phyloP scores from a whole-genome alignment of 2,797 vertebrate genomes.

The Dendrocincla fuliginosa region DNA sequence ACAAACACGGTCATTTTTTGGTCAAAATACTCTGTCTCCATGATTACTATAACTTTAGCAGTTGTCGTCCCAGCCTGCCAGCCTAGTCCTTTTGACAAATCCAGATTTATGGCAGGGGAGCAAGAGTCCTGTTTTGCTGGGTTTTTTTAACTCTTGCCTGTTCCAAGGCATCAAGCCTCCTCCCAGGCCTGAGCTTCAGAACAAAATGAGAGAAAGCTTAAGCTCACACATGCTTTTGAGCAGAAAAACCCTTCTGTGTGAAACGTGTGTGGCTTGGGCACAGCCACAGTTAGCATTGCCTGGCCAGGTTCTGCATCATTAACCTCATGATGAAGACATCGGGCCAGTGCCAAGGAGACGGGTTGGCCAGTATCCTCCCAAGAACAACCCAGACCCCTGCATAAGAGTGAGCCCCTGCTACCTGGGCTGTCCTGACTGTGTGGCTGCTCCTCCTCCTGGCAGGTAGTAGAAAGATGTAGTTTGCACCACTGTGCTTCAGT shows the following conservation, averaged over 20 bases:
- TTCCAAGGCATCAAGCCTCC: not conserved
- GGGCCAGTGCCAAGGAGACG: not conserved
- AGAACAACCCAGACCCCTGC: rapidly evolving
- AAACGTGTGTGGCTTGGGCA: not conserved
- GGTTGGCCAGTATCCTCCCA: rapidly evolving
- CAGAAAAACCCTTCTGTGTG: not conserved
- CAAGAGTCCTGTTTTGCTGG: not conserved
- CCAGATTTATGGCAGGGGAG: not conserved
- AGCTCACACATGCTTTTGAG: not conserved
- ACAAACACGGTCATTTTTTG: not conserved
- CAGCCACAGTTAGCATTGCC: not conserved
- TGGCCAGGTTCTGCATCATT: not conserved
- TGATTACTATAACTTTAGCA: not conserved
- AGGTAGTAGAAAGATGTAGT: not conserved
- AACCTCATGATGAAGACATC: not conserved
- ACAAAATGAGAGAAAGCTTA: not conserved
- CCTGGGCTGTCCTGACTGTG: not conserved
- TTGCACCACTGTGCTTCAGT: not conserved
- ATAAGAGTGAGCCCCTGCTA: not conserved
- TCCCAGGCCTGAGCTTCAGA: not conserved
- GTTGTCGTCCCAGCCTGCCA: not conserved
- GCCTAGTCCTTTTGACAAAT: not conserved
- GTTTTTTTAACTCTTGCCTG: not conserved
- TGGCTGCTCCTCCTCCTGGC: rapidly evolving
- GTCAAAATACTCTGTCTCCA: not conserved